Evolutionary conservation across 2,888 invertebrate species (phyloP).

Genomic region (Fissipunctia ypsillon): DNA sequence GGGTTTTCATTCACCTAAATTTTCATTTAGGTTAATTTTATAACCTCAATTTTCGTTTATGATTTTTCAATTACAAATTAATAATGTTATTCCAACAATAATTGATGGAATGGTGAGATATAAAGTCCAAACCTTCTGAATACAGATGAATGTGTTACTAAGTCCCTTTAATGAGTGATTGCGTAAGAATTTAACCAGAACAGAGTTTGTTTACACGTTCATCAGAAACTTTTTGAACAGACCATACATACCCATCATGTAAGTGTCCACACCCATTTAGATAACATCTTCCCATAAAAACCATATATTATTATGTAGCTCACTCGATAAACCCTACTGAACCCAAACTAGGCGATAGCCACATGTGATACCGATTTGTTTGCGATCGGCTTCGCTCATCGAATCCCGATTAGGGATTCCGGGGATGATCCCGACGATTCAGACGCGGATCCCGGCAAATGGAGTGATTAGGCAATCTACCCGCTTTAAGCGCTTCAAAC

Average conservation of each 20-base stretch:
- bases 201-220: no score
- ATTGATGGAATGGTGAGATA: no score
- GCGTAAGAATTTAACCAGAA: no score
- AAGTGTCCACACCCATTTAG: slow-evolving; percentile 28
- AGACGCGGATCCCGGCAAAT: slow-evolving; percentile 79
- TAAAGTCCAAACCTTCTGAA: no score
- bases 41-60: no score
- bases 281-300: slow-evolving; percentile 65
- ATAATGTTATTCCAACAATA: no score
- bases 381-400: slow-evolving; percentile 78
- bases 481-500: slow-evolving; percentile 77
- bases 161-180: no score
- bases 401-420: slow-evolving; percentile 81
- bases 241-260: slow-evolving; percentile 6
- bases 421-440: slow-evolving; percentile 78
- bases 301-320: slow-evolving; percentile 53
- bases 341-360: slow-evolving; percentile 60
- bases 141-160: no score
- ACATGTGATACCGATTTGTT: slow-evolving; percentile 79
- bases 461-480: slow-evolving; percentile 83
- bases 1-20: no score
- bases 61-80: no score
- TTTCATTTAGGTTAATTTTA: no score
- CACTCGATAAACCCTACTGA: slow-evolving; percentile 64
- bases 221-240: no score